Evolutionary conservation across 2,888 invertebrate species (phyloP).

Genomic region (Labia minor): DNA sequence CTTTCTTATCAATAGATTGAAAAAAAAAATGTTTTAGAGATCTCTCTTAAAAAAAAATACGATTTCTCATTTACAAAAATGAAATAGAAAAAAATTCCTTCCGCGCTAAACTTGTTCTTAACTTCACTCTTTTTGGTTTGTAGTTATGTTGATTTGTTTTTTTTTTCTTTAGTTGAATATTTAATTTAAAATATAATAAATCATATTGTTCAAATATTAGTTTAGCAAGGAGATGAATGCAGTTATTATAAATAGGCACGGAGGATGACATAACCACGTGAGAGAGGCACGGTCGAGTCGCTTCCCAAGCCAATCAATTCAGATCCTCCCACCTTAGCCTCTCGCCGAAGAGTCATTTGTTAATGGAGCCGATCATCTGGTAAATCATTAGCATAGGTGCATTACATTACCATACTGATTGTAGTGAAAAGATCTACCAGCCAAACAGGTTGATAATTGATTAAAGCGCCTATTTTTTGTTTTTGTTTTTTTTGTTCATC

Average conservation of each 20-base stretch:
- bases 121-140: no score
- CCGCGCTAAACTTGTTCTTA: no score
- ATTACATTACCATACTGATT: no score
- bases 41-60: no score
- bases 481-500: neutral
- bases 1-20: no score
- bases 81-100: no score
- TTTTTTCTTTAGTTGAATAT: no score
- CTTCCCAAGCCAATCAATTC: constrained; percentile 13
- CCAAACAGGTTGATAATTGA: neutral
- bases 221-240: neutral
- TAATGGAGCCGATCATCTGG: constrained; percentile 7
- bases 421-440: no score
- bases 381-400: constrained; percentile 3
- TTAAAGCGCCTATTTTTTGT: neutral
- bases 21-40: no score
- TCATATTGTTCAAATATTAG: constrained; percentile 5
- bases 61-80: no score
- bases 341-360: neutral
- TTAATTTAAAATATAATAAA: neutral
- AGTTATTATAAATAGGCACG: neutral
- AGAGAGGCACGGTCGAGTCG: neutral
- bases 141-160: no score
- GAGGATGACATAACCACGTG: constrained; percentile 3
- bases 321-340: neutral